phyloP scores from a whole-genome alignment of 2,888 invertebrate species.

The Epicampocera succincta region DNA sequence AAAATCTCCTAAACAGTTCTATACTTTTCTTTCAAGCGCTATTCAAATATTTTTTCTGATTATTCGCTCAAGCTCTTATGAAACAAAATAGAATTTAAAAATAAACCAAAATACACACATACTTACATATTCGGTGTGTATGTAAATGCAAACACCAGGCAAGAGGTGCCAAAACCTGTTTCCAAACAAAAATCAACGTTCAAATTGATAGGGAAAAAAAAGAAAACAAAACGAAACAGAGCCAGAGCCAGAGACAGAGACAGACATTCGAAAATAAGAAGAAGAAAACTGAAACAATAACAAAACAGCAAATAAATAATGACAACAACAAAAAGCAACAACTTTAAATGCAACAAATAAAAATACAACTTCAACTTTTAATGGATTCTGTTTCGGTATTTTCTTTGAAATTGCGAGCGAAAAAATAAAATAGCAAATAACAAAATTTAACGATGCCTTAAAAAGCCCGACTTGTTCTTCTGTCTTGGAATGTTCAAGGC shows the following conservation, averaged over 20 bases:
- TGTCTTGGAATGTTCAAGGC: conserved; percentile 19
- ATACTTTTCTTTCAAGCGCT: too few species aligned
- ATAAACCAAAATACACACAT: conserved; percentile 17
- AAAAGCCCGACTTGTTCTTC: conserved; percentile 19
- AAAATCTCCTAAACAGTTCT: too few species aligned
- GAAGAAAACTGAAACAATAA: background rate
- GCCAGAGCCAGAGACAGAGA: too few species aligned
- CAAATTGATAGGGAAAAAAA: conserved; percentile 45
- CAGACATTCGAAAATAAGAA: conserved; percentile 29
- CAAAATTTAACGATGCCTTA: conserved; percentile 53
- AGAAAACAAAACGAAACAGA: conserved; percentile 11
- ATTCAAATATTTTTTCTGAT: too few species aligned
- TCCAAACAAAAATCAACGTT: conserved; percentile 54
- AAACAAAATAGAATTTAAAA: conserved; percentile 7
- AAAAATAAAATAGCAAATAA: conserved; percentile 53
- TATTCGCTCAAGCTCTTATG: background rate
- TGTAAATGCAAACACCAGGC: conserved; percentile 13
- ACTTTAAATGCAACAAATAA: conserved; percentile 51
- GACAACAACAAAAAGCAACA: conserved; percentile 48
- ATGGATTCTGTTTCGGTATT: conserved; percentile 67
- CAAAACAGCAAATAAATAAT: conserved; percentile 48
- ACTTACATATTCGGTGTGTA: background rate
- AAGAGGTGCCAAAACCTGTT: conserved; percentile 68
- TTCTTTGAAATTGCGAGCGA: conserved; percentile 58
- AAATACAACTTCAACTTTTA: conserved; percentile 58